Evolutionary conservation across 2,797 vertebrate species (phyloP).

Genomic region (Myotis vivesi): DNA sequence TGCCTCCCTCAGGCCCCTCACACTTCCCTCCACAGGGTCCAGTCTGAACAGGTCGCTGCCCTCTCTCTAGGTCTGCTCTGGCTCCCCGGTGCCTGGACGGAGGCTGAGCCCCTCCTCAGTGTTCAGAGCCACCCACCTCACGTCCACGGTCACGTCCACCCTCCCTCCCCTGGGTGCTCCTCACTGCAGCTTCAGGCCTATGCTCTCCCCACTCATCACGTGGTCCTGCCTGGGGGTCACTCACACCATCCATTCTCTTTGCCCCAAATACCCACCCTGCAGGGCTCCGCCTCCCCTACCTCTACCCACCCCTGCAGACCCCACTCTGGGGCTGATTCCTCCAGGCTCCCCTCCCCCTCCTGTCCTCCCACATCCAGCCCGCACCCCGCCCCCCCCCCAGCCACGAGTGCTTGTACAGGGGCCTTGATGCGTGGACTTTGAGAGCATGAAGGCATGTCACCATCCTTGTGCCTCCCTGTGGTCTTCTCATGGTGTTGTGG

Average conservation of each 20-base stretch:
- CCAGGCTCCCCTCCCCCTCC: rapidly evolving
- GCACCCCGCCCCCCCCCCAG: rapidly evolving
- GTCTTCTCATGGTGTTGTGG: not conserved
- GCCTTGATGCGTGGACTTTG: rapidly evolving
- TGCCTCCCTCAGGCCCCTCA: not conserved
- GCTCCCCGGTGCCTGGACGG: not conserved
- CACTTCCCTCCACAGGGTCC: not conserved
- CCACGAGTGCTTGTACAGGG: not conserved
- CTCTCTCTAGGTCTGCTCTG: not conserved
- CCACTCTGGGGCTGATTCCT: no score
- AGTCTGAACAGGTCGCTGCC: rapidly evolving
- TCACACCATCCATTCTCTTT: not conserved
- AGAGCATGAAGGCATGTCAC: rapidly evolving
- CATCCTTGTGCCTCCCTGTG: rapidly evolving
- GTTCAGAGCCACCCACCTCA: rapidly evolving
- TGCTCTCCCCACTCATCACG: rapidly evolving
- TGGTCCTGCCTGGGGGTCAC: rapidly evolving
- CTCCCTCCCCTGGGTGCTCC: rapidly evolving
- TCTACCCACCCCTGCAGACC: not conserved
- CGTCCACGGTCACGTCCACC: rapidly evolving
- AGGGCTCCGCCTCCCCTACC: not conserved
- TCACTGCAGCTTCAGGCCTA: rapidly evolving
- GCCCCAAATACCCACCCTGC: not conserved
- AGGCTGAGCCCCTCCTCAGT: not conserved
- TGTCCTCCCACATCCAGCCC: rapidly evolving